Base-by-base conservation (phyloP, 1,140 invertebrate genomes). In the Sesamia nonagrioides region DNA sequence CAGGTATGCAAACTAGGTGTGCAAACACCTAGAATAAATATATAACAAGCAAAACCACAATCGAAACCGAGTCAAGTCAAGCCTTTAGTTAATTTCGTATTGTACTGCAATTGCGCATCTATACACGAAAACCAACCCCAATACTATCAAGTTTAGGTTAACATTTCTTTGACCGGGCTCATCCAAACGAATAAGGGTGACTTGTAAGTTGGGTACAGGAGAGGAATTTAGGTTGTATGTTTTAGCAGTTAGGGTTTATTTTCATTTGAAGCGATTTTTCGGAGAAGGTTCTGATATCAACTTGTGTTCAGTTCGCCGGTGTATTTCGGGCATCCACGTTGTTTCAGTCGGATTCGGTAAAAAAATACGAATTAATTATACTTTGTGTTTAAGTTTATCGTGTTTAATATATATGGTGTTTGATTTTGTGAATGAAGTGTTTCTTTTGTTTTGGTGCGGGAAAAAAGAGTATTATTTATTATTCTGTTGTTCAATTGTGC, bases 11-110 rank as follows among this genome's bases (percentile, higher is more conserved):
- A n/a, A n/a, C n/a, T n/a, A 27, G 27, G 1, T 27, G 3, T 27
- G 27, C 27, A 27, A 27, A 27, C 3, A 27, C 27, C 27, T 27
- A 27, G 3, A 27, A 27, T 27, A 27, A 27, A 27, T 27, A 27
- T 27, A 58, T 58, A 58, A 33, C 54, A 33, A 58, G 54, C 21
- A 27, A 58, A 58, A 58, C 54, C 54, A 58, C 54, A 58, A 58
- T 33, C 54, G 6, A 58, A 58, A 21, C 21, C 18, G 33, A 58
- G 54, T 56, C 54, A 11, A 37, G 7, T 40, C 37, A 27, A 56
- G 7, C 52, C 18, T 18, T 18, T 18, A 58, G 54, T 21, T 33
- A 58, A 58, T 58, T 54, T 58, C 27, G 54, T 58, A 58, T 33
- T 11, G 54, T 58, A 58, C 54, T 58, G 54, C 54, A 58, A 33